Conservation (phyloP, 2,888 invertebrate species). For the Smittia sp. region DNA sequence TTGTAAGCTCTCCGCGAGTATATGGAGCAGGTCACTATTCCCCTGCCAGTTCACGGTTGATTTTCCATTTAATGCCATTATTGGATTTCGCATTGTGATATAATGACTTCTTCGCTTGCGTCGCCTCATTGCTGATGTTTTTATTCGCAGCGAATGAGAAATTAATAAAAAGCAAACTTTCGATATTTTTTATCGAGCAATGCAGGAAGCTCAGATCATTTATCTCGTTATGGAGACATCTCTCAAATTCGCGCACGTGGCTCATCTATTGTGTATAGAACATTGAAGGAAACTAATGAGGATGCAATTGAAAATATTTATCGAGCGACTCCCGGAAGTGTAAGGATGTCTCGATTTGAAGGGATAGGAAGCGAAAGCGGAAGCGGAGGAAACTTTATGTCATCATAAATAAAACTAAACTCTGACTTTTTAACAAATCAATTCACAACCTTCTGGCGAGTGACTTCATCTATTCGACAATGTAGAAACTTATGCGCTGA, state of each 20-base stretch:
- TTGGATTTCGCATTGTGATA: slow-evolving; percentile 11
- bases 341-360: slow-evolving; percentile 16
- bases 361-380: not conserved
- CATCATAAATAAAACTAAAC: not conserved
- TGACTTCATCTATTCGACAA: too few species aligned
- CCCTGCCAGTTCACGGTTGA: slow-evolving; percentile 32
- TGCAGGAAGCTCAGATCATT: slow-evolving; percentile 39
- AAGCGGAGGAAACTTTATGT: not conserved
- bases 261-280: not conserved
- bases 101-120: not conserved
- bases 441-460: not conserved
- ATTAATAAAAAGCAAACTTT: slow-evolving; percentile 15
- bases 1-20: slow-evolving; percentile 23
- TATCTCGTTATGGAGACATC: slow-evolving; percentile 39
- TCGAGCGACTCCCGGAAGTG: not conserved
- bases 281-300: not conserved
- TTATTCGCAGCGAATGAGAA: not conserved
- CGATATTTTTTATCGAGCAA: slow-evolving; percentile 2
- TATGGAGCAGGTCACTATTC: slow-evolving; percentile 40
- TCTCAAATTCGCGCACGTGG: slow-evolving; percentile 34
- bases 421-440: slow-evolving; percentile 23
- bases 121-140: not conserved
- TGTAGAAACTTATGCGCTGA: too few species aligned
- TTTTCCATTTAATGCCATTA: slow-evolving; percentile 22
- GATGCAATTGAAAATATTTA: slow-evolving; percentile 27